Percentiles rank a stretch among this genome's conserved stretches.
Evolutionary conservation across 1,140 invertebrate genomes (phyloP).

Genomic region (Meloidogyne exigua): DNA sequence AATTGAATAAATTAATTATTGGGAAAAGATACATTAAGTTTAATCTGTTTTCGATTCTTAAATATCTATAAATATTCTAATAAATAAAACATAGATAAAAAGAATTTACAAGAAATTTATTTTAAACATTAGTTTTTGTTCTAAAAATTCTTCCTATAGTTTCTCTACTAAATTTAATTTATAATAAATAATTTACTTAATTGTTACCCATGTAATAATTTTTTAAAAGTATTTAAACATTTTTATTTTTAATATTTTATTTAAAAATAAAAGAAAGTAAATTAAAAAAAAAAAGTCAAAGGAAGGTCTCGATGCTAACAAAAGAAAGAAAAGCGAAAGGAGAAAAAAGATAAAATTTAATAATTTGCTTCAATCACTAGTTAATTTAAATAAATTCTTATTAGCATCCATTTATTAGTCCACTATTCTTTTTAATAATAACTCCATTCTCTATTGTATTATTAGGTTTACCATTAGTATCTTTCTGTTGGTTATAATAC

Average conservation of each 20-base stretch:
- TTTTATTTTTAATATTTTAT: background rate
- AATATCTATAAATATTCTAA: no score
- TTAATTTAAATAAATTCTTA: background rate
- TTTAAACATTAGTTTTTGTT: no score
- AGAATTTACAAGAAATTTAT: no score
- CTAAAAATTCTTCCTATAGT: no score
- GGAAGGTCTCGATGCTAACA: background rate
- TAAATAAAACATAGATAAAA: no score
- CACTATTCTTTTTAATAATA: background rate
- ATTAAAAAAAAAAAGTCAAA: background rate
- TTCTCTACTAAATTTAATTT: no score
- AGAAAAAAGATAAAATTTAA: background rate
- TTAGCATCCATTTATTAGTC: background rate
- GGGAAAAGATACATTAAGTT: no score
- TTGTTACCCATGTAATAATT: no score
- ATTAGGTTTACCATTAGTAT: background rate
- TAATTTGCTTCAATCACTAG: background rate
- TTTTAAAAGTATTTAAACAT: no score
- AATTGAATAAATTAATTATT: no score
- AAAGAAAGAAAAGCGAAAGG: background rate
- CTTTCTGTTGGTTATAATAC: constrained; percentile 3
- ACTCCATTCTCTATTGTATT: background rate
- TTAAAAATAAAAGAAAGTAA: background rate
- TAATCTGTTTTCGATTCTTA: no score
- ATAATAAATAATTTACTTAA: no score